Conservation (phyloP, 2,797 vertebrate species). For the Macroramphosus scolopax region DNA sequence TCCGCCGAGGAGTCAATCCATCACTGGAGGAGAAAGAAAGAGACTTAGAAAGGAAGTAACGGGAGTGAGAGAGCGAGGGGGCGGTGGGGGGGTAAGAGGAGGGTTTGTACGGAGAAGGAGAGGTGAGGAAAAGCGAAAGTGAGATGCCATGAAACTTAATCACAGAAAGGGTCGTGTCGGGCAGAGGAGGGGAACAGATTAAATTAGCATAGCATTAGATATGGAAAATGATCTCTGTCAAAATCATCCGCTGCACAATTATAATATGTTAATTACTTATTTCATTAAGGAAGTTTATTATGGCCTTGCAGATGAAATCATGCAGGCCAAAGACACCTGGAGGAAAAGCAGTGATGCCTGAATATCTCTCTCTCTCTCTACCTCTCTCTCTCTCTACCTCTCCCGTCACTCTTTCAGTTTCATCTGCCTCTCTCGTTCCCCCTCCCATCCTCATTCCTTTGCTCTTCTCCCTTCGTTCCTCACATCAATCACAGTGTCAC, state of each 20-base stretch:
- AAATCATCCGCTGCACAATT: slow-evolving; percentile 99
- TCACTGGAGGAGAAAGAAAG: slow-evolving; percentile 65
- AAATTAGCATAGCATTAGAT: slow-evolving; percentile 99
- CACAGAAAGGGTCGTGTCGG: slow-evolving; percentile 96
- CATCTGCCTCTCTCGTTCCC: slow-evolving; percentile 40
- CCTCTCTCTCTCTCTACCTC: too few species aligned
- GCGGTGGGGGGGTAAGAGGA: not conserved
- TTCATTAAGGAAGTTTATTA: slow-evolving; percentile 99
- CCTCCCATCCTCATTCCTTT: slow-evolving; percentile 43
- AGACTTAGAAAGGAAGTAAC: slow-evolving; percentile 45
- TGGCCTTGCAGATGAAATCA: slow-evolving; percentile 95
- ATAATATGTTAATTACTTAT: slow-evolving; percentile 99
- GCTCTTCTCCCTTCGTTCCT: slow-evolving; percentile 49
- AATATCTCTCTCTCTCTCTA: slow-evolving; percentile 61
- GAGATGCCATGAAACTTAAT: slow-evolving; percentile 96
- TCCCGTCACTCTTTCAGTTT: too few species aligned
- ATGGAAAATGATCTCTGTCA: slow-evolving; percentile 99
- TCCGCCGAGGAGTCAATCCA: slow-evolving; percentile 87
- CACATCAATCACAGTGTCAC: slow-evolving; percentile 51
- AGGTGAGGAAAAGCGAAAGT: slow-evolving; percentile 73
- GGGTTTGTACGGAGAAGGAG: slow-evolving; percentile 33
- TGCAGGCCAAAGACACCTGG: slow-evolving; percentile 91
- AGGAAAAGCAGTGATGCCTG: slow-evolving; percentile 87
- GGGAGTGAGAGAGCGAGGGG: slow-evolving; percentile 12
- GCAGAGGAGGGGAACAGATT: slow-evolving; percentile 98